These are phyloP conservation scores for Lamprotornis superbus DNA, from an alignment of 2,113 vertebrate species.

Conservation along the genomic window DNA sequence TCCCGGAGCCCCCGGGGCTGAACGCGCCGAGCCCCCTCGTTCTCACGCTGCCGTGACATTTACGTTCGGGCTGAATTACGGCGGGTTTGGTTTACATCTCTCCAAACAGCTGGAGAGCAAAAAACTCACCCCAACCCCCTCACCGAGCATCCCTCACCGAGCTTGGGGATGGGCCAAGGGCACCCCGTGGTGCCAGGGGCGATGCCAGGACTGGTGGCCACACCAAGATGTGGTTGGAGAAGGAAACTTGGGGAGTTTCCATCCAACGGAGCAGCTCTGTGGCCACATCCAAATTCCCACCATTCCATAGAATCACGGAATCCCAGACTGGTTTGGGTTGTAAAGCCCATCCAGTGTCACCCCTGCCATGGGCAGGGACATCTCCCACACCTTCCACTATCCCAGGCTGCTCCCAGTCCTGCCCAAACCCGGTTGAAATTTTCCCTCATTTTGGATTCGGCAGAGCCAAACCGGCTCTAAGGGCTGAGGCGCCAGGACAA, in stretches of 20 bases:
- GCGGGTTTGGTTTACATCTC: not conserved
- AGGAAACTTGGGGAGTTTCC: not conserved
- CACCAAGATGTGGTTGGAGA: not conserved
- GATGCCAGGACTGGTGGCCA: not conserved
- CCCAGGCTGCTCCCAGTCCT: not conserved
- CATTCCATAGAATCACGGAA: fast-evolving
- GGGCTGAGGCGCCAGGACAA: not conserved
- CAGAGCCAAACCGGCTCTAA: not conserved
- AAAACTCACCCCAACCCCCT: not conserved
- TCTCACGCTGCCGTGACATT: not conserved
- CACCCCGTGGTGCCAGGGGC: not conserved
- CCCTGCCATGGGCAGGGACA: not conserved
- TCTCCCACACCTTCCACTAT: fast-evolving
- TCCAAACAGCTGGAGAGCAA: not conserved
- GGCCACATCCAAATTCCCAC: not conserved
- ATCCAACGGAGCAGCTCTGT: fast-evolving
- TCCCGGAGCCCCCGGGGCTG: not conserved
- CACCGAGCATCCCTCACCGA: not conserved
- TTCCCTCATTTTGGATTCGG: fast-evolving
- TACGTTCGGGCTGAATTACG: not conserved
- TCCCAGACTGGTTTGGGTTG: not conserved
- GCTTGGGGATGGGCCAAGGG: not conserved
- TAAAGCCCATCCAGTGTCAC: not conserved
- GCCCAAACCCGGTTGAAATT: fast-evolving
- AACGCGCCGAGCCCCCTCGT: not conserved